Evolutionary conservation across 2,797 vertebrate genomes (phyloP), one percentile per base, ranked within the genome.

Genomic region (Graptemys geographica): DNA sequence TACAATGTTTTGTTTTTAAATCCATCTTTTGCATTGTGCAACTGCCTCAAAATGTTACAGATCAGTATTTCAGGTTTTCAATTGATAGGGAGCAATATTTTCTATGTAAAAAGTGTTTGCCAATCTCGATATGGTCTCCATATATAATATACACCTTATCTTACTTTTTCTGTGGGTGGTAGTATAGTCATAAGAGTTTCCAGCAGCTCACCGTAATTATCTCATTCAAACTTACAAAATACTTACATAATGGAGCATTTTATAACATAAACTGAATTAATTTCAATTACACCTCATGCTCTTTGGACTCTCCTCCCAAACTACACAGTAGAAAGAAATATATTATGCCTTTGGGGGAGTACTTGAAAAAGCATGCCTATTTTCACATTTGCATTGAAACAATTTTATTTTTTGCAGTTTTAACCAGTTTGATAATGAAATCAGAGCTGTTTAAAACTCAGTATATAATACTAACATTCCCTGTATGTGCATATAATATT

Each of bases 301-400:
- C n/a, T 93, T 96, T 83, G 59, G 86, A 80, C 59, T 97, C 56
- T 49, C n/a, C 16, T 96, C 41, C 92, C 92, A 85, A 87, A 94
- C 94, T 95, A 93, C 86, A 85, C 95, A 96, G 95, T n/a, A 81
- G 85, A 44, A 91, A 11, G 41, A 52, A 37, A 51, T 88, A 81
- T 51, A 93, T 94, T 94, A 95, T 76, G 72, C 55, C 76, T 97
- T 93, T 91, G 79, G 37, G 86, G 94, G 72, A 97, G 10, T 0
- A 1, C 33, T 53, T 62, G 53, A 93, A 76, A 94, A 95, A 96
- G 96, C 91, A 62, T 91, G 80, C 53, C 37, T 95, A 56, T 96
- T 97, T 97, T 96, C 76, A 87, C 59, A 86, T 96, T 93, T 94
- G 23, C 85, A 15, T 69, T 90, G 89, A 97, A 97, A 96, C 83